A percentile compares a stretch with the other conserved stretches of the same genome.
Evolutionary conservation across 1,140 invertebrate species (phyloP).

Genomic region (Marisa cornuarietis): DNA sequence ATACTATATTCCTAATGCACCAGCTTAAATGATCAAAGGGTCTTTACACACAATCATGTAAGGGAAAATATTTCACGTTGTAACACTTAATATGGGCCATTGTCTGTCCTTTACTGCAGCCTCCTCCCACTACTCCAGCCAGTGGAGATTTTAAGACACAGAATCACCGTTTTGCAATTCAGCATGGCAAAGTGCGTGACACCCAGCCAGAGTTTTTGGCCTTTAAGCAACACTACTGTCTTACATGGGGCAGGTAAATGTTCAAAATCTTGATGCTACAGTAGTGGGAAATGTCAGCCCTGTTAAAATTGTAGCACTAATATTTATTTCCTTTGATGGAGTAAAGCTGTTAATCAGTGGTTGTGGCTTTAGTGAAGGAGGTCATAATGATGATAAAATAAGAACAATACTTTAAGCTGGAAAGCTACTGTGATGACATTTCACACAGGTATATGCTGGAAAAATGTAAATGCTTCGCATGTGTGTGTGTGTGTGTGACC

Average conservation of each 20-base stretch:
- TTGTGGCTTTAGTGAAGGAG: neutral
- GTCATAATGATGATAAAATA: neutral
- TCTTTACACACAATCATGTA: too few relatives aligned
- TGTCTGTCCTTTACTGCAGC: conserved; percentile 43
- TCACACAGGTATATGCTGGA: neutral
- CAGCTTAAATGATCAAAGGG: too few relatives aligned
- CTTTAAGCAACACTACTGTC: conserved; percentile 64
- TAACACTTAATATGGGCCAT: too few relatives aligned
- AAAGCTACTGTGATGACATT: neutral
- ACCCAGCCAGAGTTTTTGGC: conserved; percentile 58
- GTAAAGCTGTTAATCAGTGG: neutral
- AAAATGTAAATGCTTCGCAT: neutral
- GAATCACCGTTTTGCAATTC: conserved; percentile 59
- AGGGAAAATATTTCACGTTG: too few relatives aligned
- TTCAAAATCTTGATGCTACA: neutral
- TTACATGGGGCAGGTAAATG: conserved; percentile 62
- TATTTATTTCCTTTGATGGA: neutral
- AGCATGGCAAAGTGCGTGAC: conserved; percentile 60
- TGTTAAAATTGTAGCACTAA: neutral
- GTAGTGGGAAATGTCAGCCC: neutral
- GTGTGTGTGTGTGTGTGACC: neutral
- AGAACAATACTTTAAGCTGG: too few relatives aligned
- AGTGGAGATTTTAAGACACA: conserved; percentile 53
- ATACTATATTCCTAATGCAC: too few relatives aligned
- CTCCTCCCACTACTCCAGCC: conserved; percentile 64